Conservation (phyloP, 2,113 vertebrate genomes). For the Phrynosoma blainvillii region DNA sequence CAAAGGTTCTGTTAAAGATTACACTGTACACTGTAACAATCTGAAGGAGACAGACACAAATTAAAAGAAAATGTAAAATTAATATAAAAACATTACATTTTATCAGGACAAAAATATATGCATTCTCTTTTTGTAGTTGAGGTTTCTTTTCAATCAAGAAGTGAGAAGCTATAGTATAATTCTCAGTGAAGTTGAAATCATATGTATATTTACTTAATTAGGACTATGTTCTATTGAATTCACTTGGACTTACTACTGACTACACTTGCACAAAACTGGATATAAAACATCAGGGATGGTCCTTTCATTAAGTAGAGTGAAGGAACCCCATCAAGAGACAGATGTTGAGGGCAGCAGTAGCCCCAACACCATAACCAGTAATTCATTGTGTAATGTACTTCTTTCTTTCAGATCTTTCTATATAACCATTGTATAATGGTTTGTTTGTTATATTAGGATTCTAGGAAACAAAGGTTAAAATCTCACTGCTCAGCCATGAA, state of each 20-base stretch:
- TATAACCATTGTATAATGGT: no score
- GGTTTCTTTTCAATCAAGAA: constrained; percentile 35
- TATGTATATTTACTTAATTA: not conserved
- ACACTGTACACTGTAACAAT: not conserved
- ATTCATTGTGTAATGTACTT: no score
- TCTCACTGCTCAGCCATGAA: no score
- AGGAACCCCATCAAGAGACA: not conserved
- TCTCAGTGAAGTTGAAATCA: not conserved
- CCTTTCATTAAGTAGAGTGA: not conserved
- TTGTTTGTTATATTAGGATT: no score
- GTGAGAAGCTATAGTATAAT: not conserved
- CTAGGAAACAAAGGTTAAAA: no score
- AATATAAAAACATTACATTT: constrained; percentile 16
- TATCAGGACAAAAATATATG: constrained; percentile 29
- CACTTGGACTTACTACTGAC: not conserved
- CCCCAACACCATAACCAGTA: not conserved
- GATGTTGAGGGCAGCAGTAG: not conserved
- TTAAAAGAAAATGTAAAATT: constrained; percentile 6
- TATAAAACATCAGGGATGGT: not conserved
- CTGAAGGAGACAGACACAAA: not conserved
- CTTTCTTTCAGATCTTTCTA: no score
- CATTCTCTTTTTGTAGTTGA: not conserved
- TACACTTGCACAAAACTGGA: not conserved
- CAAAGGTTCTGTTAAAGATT: constrained; percentile 34
- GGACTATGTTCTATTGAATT: not conserved